Base-by-base conservation (phyloP, 2,797 vertebrate genomes). In the Coranthus polyacanthus region DNA sequence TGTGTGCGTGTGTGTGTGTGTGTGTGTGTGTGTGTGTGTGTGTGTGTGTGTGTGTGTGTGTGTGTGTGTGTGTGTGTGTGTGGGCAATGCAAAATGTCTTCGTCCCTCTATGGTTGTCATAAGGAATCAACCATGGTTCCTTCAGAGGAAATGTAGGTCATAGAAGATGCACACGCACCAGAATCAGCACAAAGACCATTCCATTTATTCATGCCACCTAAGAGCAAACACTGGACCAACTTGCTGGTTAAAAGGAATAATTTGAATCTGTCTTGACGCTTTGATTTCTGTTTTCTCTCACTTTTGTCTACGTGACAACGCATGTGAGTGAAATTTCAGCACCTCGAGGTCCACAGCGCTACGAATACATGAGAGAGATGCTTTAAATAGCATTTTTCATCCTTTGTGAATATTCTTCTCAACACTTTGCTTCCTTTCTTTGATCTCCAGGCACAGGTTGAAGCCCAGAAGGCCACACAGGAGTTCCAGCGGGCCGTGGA, bases 401-500 rank as follows among this genome's bases (percentile, higher is more conserved):
- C 16, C 41, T 1, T 22, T 46, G 39, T 29, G 20, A 57, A 46
- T n/a, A n/a, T 32, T 32, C 2, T 1, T 32, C 1, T 32, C 10
- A 32, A 10, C 9, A 32, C 10, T 32, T 1, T 10, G 29, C 5
- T 32, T 15, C 3, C 17, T 50, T 17, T 60, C 2, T 44, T 20
- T 74, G 37, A 39, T 43, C 58, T 47, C 1, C 55, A 99, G 98
- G 96, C 98, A 1, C 98, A 99, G 83, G 78, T 98, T 21, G 97
- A 98, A 84, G 96, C 97, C 7, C 98, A 99, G 86, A 96, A 93
- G 41, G 97, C 97, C 0, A 97, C 97, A 1, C 97, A 99, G 86
- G 98, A 99, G 88, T 99, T 98, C 78, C 98, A 99, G 93, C 93
- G 97, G 69, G 96, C 98, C 3, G 96, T 96, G 0, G 98, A 99